These are phyloP conservation scores for Macropis europaea DNA, from an alignment of 2,888 invertebrate species.

Conservation along the genomic window DNA sequence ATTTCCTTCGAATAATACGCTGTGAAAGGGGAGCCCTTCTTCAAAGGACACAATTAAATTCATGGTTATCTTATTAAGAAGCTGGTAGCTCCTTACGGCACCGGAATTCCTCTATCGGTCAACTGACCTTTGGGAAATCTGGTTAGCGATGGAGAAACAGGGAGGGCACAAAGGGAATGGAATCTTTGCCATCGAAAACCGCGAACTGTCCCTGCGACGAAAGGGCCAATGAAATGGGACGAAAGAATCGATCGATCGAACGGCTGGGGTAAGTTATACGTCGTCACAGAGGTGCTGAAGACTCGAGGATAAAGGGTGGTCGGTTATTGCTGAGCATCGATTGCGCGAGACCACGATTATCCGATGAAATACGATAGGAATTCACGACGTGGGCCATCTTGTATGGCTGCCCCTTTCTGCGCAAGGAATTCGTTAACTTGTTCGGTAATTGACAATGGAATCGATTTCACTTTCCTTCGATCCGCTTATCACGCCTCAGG, in stretches of 20 bases:
- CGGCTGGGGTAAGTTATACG: neutral
- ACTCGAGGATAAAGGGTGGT: constrained; percentile 15
- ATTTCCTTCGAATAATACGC: neutral
- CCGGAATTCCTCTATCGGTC: neutral
- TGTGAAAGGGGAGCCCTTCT: neutral
- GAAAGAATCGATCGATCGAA: constrained; percentile 39
- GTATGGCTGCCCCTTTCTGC: neutral
- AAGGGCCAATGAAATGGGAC: constrained; percentile 29
- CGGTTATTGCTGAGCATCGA: constrained; percentile 25
- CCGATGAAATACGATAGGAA: constrained; percentile 41
- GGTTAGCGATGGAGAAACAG: constrained; percentile 25
- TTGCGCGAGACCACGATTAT: constrained; percentile 24
- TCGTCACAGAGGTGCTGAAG: neutral
- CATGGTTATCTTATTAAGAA: constrained; percentile 11
- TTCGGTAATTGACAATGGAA: constrained; percentile 30
- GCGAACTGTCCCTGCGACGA: constrained; percentile 18
- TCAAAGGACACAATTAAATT: constrained; percentile 4
- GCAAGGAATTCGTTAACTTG: constrained; percentile 20
- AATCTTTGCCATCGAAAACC: constrained; percentile 35
- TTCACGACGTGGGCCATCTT: constrained; percentile 17
- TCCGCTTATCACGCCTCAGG: neutral
- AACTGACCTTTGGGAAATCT: constrained; percentile 34
- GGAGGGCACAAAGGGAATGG: constrained; percentile 34
- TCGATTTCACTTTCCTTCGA: neutral
- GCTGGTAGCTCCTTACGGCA: neutral